Evolutionary conservation across 1,140 invertebrate genomes (phyloP), one percentile per base, ranked within the genome.

Genomic region (Matsumurasca onukii): DNA sequence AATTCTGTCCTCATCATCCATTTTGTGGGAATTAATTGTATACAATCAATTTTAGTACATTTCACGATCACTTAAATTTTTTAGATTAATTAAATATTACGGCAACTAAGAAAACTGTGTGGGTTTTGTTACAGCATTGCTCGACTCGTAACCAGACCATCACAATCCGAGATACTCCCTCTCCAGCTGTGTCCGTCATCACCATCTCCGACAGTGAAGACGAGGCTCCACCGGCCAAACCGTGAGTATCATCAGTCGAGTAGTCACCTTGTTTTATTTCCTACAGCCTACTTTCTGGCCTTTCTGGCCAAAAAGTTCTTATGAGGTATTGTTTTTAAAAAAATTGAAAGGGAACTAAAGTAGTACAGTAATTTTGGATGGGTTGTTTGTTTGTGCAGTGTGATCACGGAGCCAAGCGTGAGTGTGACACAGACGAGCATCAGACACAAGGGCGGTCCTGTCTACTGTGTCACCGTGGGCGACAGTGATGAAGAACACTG

Each of bases 141-240:
- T 29, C 22, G 17, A 59, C 34, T n/a, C 67, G 73, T 22, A 83
- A 87, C 64, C 88, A 88, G 73, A 94, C 92, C 1, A 95, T 96
- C 71, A 93, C 93, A 20, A 95, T 95, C 68, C 86, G 87, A 77
- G 94, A 95, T 77, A 97, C 95, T 17, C 95, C 95, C 2, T 97
- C 94, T 20, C 94, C 94, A 2, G 90, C 92, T 52, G 91, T 94
- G n/a, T 97, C 94, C 59, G 94, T 97, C 69, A 98, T 98, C 73
- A 98, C 95, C 22, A 98, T 98, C 75, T 97, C 94, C 34, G 96
- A 97, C 77, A 96, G 94, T 75, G 95, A 97, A 76, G 95, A 98
- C 78, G 95, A 98, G 78, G 81, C 83, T 20, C 80, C 85, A 52
- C 30, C 71, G 49, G n/a, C n/a, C n/a, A n/a, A n/a, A n/a, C n/a